phyloP scores from a whole-genome alignment of 2,797 vertebrate genomes.

The Heliangelus exortis region DNA sequence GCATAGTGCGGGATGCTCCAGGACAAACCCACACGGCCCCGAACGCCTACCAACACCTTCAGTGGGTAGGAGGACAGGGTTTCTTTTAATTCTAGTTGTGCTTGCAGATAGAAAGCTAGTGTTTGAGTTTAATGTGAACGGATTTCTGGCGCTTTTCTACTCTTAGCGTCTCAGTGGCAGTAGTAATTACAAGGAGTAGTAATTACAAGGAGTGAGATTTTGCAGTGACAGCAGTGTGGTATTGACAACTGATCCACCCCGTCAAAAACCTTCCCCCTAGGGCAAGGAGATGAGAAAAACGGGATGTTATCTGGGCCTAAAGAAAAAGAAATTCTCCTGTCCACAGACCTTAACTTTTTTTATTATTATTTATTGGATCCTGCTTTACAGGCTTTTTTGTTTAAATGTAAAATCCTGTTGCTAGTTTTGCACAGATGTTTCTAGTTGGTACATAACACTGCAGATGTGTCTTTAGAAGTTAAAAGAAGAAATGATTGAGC shows the following conservation, averaged over 20 bases:
- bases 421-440: background rate
- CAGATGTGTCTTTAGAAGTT: background rate
- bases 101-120: background rate
- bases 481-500: background rate
- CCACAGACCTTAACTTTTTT: background rate
- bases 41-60: fast-evolving
- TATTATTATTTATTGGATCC: background rate
- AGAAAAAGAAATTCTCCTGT: background rate
- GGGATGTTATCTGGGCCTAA: fast-evolving
- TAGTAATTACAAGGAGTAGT: background rate
- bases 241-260: background rate
- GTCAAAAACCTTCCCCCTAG: background rate
- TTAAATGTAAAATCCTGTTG: background rate
- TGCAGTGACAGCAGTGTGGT: background rate
- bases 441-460: background rate
- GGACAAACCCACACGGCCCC: fast-evolving
- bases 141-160: background rate
- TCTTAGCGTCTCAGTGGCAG: background rate
- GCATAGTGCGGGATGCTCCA: background rate
- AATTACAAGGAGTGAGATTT: background rate
- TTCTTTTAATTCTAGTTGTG: background rate
- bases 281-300: background rate
- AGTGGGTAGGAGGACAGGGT: fast-evolving
- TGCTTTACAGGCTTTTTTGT: background rate
- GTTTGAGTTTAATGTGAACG: background rate